Evolutionary conservation across 2,797 vertebrate genomes (phyloP).

Genomic region (Halcyon chelicuti): DNA sequence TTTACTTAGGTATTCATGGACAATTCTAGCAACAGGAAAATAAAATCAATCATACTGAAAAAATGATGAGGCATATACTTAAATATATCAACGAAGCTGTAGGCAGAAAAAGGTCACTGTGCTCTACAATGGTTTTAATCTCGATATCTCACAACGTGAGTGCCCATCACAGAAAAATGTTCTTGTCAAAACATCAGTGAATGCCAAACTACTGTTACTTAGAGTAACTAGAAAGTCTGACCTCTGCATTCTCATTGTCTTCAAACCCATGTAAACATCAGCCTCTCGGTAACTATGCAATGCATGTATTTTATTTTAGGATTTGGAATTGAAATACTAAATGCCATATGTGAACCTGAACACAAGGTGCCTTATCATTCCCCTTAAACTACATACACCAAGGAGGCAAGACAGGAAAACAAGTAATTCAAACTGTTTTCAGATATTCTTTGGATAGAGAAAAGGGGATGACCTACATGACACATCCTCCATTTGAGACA

Average conservation of each 20-base stretch:
- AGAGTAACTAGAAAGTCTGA: background rate
- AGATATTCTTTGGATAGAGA: background rate
- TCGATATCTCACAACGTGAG: background rate
- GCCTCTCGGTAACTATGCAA: background rate
- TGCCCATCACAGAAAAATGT: background rate
- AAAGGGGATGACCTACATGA: background rate
- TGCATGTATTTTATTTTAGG: background rate
- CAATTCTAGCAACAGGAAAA: slow-evolving; percentile 81
- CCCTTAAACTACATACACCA: background rate
- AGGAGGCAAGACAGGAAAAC: background rate
- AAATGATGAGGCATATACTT: background rate
- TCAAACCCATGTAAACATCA: background rate
- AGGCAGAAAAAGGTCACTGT: background rate
- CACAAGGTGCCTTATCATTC: background rate
- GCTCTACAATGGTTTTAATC: background rate
- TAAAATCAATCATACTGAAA: background rate
- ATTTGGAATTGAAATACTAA: background rate
- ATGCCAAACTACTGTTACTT: background rate
- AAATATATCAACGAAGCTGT: background rate
- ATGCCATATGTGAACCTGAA: background rate
- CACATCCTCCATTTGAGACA: background rate
- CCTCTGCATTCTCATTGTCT: background rate
- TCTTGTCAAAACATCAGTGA: background rate
- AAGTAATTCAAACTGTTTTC: background rate
- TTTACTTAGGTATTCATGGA: slow-evolving; percentile 90